Conservation (phyloP, 1,140 invertebrate species). For the Bursaphelenchus mucronatus region DNA sequence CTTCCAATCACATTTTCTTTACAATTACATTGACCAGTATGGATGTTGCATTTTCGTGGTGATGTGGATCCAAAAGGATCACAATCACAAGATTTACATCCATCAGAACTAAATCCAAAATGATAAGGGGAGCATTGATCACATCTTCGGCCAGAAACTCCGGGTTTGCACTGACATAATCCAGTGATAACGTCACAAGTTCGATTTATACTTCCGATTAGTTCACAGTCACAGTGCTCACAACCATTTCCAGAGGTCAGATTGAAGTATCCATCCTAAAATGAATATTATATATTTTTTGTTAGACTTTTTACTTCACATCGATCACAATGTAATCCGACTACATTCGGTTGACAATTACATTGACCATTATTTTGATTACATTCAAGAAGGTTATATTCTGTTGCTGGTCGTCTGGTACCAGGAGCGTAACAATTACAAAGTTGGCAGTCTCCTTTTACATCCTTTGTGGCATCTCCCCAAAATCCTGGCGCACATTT, state of each 20-base stretch:
- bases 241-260: conserved; percentile 69
- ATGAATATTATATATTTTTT: conserved; percentile 10
- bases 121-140: conserved; percentile 77
- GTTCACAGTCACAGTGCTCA: conserved; percentile 77
- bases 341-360: conserved; percentile 78
- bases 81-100: conserved; percentile 53
- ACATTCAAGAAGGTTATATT: conserved; percentile 71
- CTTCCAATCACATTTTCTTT: conserved; percentile 89
- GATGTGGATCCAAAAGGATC: conserved; percentile 46
- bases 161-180: conserved; percentile 62
- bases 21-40: conserved; percentile 73
- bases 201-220: conserved; percentile 75
- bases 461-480: conserved; percentile 60
- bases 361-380: conserved; percentile 78
- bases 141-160: conserved; percentile 70
- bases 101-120: conserved; percentile 78
- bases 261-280: conserved; percentile 71
- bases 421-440: conserved; percentile 73
- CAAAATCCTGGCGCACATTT: conserved; percentile 75
- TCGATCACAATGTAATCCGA: conserved; percentile 79
- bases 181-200: conserved; percentile 77
- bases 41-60: conserved; percentile 45
- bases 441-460: conserved; percentile 40
- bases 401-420: conserved; percentile 66
- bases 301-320: conserved; percentile 69